Base-by-base conservation (phyloP, 1,140 invertebrate genomes). In the Bemisia tabaci region DNA sequence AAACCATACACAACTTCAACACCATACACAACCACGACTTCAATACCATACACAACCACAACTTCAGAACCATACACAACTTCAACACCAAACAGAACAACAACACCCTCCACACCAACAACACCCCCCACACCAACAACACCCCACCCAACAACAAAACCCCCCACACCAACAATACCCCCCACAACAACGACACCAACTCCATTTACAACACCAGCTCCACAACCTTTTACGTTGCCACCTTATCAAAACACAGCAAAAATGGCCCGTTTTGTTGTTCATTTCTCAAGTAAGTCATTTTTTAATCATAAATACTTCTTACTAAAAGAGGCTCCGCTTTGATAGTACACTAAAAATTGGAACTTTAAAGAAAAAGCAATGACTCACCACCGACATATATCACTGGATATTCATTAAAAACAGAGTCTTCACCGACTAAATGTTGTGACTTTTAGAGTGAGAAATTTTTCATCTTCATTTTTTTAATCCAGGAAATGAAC, bases 251-350 rank as follows among this genome's bases (percentile, higher is more conserved):
- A 81, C 64, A 76, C 74, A 12, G 79, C 78, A 1, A 73, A 76
- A 66, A 81, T 82, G 78, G 81, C 79, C 5, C 72, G 82, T 70
- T 83, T 79, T 65, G 77, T 83, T 69, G 80, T 82, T 2, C 79
- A 80, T 72, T 74, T 79, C 69, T 76, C 78, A 66, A 75, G 81
- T 81, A 76, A 73, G 64, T 39, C 68, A 67, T 64, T 26, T 59
- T 48, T 60, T 48, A 48, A 48, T 48, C 17, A 48, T 48, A 5
- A 48, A 48, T 17, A 48, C 5, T 17, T 48, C 17, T 17, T 48
- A 48, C 17, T 48, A 48, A 9, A 5, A 48, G 33, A n/a, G n/a
- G n/a, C n/a, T n/a, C n/a, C n/a, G n/a, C n/a, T n/a, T n/a, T n/a
- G n/a, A n/a, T n/a, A n/a, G n/a, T n/a, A n/a, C n/a, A n/a, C n/a